Base-by-base conservation (phyloP, 2,888 invertebrate genomes). In the Dendrolimus houi region DNA sequence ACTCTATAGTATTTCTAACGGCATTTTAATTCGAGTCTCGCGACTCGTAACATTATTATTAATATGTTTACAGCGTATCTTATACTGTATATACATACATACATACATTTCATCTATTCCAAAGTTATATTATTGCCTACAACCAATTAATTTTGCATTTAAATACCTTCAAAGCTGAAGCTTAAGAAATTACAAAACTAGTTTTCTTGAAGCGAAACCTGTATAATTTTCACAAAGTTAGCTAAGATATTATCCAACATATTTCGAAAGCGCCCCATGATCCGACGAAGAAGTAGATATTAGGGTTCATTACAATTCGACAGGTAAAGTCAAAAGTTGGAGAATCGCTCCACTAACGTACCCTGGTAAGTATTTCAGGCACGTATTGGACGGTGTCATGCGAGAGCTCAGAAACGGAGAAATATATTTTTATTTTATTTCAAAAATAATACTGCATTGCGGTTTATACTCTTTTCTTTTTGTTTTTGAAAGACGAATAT, bases 251-350 rank as follows among this genome's bases (percentile, higher is more conserved):
- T 64, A 68, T 61, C 59, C 60, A 63, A 62, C 64, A 64, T 67
- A 70, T 66, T 66, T 62, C 65, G 65, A 64, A 65, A 60, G 63
- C 59, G 55, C 62, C 60, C 58, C 47, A 59, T 67, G 70, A 70
- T 68, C 66, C 64, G 58, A 64, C 59, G 67, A 63, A 64, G 66
- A 70, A 64, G 64, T 63, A 65, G 68, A 67, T 70, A 76, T 76
- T 73, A 75, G 64, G 62, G 64, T 73, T 75, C 77, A 79, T 83
- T 83, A 75, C 72, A 61, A 82, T 82, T 82, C 83, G 78, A 66
- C 72, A 78, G 79, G 77, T 79, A 72, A 56, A 79, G 74, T 81
- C 81, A 76, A 79, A 82, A 83, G 79, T 79, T 81, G 68, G 71
- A 57, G 70, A 77, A 78, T 75, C 74, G 74, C 65, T 70, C 68